Percentiles rank a stretch among this genome's conserved stretches.
These are phyloP conservation scores for Buphagus erythrorhynchus DNA, from an alignment of 2,797 vertebrate genomes.

Conservation along the genomic window DNA sequence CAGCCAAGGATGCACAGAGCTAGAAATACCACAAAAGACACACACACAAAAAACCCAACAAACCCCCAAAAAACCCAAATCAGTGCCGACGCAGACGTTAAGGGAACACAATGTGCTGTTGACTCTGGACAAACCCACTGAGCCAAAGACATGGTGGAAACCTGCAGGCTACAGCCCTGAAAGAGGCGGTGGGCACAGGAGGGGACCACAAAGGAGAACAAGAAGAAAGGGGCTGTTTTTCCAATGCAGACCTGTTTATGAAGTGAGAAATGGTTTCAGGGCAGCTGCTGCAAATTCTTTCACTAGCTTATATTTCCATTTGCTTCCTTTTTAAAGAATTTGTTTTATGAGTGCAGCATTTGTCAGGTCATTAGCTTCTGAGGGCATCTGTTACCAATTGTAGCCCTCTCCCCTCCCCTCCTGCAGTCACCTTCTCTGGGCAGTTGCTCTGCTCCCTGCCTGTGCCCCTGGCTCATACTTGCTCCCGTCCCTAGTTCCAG, in stretches of 20 bases:
- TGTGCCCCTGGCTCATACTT: neutral
- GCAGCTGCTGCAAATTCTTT: conserved; percentile 79
- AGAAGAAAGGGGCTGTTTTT: conserved; percentile 67
- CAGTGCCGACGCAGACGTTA: fast-evolving
- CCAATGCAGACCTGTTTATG: conserved; percentile 80
- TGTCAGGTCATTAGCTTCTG: conserved; percentile 79
- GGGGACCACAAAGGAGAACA: conserved; percentile 58
- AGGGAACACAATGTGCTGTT: conserved; percentile 19
- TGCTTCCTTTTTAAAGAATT: conserved; percentile 80
- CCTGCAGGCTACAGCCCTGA: neutral
- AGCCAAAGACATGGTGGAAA: conserved; percentile 12
- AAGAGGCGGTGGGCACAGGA: conserved; percentile 43
- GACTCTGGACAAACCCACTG: neutral
- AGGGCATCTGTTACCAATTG: conserved; percentile 79
- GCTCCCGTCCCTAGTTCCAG: neutral
- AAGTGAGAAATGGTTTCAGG: conserved; percentile 81
- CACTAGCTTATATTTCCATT: conserved; percentile 82
- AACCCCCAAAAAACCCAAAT: neutral
- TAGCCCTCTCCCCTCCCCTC: conserved; percentile 38
- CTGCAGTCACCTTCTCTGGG: neutral
- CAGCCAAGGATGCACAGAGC: neutral
- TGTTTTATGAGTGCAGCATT: conserved; percentile 75
- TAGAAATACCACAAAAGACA: conserved; percentile 9
- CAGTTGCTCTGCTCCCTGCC: neutral
- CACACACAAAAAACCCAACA: neutral